Base-by-base conservation (phyloP, 2,888 invertebrate species). In the Eupithecia vulgata region DNA sequence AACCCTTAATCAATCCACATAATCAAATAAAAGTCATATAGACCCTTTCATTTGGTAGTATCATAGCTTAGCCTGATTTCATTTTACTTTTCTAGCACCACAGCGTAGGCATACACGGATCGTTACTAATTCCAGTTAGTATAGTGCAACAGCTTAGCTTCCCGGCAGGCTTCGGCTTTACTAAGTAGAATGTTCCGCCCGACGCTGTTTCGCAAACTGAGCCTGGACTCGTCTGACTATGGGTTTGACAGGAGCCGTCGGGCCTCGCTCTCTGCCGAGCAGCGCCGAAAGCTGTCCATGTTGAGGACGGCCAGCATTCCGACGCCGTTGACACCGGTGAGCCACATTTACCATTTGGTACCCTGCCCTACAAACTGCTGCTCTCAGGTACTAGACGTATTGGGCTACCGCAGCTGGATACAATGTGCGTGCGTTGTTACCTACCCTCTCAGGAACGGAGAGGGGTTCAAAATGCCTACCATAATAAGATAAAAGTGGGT, bases 261-360 rank as follows among this genome's bases (percentile, higher is more conserved):
- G 3, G 93, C 93, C 13, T 94, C 94, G 78, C 87, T 94, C 76
- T 91, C 92, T 45, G 89, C 90, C 2, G 94, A 94, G 82, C 94
- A 94, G 84, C 87, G 92, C 25, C 85, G 94, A 40, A 90, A 89
- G 85, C 87, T 94, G 84, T 90, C 88, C 84, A 81, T 94, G 89
- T 88, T 94, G 65, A 81, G 94, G 77, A 85, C 91, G 2, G 74
- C 90, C 71, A 93, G 93, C 88, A 90, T 91, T 81, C 91, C 92
- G 2, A 77, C 88, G 48, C 90, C 92, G 81, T 86, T 92, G 89
- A 89, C 90, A 71, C 92, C 94, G 92, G 94, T 95, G 94, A 94
- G 94, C 93, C 92, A 95, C 92, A 94, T 95, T 92, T 94, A 93
- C 94, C 94, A 94, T 91, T 90, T 91, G 92, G 94, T 94, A 87